Percentiles rank a stretch among this genome's conserved stretches.
Evolutionary conservation across 2,113 vertebrate species (phyloP).

Genomic region (Python bivittatus): DNA sequence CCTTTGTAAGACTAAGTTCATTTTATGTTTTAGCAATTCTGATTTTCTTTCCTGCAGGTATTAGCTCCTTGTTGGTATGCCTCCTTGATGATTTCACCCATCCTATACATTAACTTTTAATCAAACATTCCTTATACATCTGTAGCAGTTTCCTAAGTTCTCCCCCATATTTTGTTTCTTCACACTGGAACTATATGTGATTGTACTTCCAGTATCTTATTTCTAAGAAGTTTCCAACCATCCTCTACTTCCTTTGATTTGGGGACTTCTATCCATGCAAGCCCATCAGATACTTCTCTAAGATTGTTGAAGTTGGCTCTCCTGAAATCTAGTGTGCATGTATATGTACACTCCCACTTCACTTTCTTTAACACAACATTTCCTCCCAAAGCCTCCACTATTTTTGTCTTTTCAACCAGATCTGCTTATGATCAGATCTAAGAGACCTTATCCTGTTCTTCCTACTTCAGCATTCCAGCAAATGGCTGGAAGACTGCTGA

Average conservation of each 20-base stretch:
- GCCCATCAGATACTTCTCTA: neutral
- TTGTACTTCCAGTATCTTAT: neutral
- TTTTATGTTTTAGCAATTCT: neutral
- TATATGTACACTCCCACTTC: neutral
- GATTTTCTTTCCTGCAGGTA: neutral
- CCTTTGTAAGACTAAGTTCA: neutral
- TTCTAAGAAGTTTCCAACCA: neutral
- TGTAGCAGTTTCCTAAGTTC: neutral
- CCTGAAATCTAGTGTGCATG: neutral
- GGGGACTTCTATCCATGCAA: neutral
- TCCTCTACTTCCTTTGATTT: neutral
- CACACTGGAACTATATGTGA: neutral
- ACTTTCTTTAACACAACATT: neutral
- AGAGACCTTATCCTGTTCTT: neutral
- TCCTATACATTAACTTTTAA: neutral
- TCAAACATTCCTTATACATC: neutral
- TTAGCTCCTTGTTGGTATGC: neutral
- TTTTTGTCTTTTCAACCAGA: neutral
- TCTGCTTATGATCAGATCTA: neutral
- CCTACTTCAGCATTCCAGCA: neutral
- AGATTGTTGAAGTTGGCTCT: neutral
- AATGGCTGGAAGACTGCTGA: neutral
- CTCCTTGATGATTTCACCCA: neutral
- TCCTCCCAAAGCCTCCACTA: neutral
- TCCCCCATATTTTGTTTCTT: neutral